These are phyloP conservation scores for Tor tambroides DNA, from an alignment of 2,113 vertebrate species.

Conservation along the genomic window DNA sequence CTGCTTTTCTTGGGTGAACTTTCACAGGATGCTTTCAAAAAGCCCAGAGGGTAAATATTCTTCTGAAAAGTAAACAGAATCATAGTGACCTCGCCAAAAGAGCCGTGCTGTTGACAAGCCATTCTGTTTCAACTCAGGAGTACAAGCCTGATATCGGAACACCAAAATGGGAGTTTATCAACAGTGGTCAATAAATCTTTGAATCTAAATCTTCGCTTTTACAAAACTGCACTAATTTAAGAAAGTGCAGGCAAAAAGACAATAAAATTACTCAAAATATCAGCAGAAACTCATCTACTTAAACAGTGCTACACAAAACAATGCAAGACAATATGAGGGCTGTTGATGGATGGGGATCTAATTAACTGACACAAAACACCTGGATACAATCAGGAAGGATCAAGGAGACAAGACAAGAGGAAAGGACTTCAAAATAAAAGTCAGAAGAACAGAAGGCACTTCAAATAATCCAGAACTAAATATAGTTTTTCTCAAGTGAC, in stretches of 20 bases:
- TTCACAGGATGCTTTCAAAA: conserved; percentile 92
- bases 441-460: not conserved
- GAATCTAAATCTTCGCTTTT: conserved; percentile 12
- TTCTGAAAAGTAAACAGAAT: conserved; percentile 92
- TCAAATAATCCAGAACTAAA: not conserved
- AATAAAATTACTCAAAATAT: not conserved
- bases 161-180: conserved; percentile 70
- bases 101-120: conserved; percentile 85
- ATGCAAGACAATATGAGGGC: not conserved
- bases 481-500: conserved; percentile 42
- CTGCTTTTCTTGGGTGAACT: conserved; percentile 76
- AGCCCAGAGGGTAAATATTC: conserved; percentile 89
- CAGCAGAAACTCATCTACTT: not conserved
- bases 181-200: conserved; percentile 70
- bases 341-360: not conserved
- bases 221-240: not conserved
- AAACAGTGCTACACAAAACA: not conserved
- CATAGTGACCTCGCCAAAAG: conserved; percentile 91
- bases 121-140: conserved; percentile 89
- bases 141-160: conserved; percentile 76
- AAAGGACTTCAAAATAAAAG: not conserved
- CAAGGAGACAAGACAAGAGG: not conserved
- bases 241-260: not conserved
- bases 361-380: not conserved
- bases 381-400: conserved; percentile 5